Evolutionary conservation across 1,140 invertebrate genomes (phyloP).

Genomic region (Dendroctonus ponderosae): DNA sequence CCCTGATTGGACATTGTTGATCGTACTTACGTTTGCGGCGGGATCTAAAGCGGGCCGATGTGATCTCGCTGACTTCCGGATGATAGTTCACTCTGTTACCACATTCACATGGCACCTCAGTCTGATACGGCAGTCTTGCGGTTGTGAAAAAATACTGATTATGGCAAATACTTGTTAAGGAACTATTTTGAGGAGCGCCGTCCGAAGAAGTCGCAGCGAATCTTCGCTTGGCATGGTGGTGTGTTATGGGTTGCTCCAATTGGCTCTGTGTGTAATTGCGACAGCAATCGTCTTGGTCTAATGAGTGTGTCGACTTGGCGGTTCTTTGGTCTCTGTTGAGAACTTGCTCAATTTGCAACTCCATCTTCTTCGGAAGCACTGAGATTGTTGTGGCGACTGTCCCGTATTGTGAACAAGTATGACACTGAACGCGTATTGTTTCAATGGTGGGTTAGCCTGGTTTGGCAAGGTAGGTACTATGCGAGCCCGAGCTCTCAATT

Average conservation of each 20-base stretch:
- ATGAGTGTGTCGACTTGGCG: neutral
- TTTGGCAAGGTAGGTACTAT: slow-evolving; percentile 5
- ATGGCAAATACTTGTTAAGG: slow-evolving; percentile 17
- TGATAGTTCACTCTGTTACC: too few relatives aligned
- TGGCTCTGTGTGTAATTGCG: too few relatives aligned
- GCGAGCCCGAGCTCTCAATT: slow-evolving; percentile 12
- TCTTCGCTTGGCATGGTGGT: too few relatives aligned
- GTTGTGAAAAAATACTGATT: slow-evolving; percentile 30
- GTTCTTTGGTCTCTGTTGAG: slow-evolving; percentile 25
- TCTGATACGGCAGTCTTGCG: slow-evolving; percentile 25
- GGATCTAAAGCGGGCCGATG: neutral
- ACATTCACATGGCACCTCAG: slow-evolving; percentile 5
- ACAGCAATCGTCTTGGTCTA: too few relatives aligned
- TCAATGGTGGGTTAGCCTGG: neutral
- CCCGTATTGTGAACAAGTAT: too few relatives aligned
- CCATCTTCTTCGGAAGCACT: slow-evolving; percentile 1
- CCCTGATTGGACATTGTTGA: neutral
- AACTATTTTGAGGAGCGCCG: neutral
- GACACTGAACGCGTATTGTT: neutral
- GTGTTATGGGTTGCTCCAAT: too few relatives aligned
- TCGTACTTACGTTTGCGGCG: neutral
- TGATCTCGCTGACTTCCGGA: too few relatives aligned
- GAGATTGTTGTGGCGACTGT: too few relatives aligned
- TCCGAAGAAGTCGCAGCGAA: too few relatives aligned
- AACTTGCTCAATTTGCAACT: slow-evolving; percentile 15